Conservation (phyloP, 2,113 vertebrate genomes). For the Clarias macrocephalus region DNA sequence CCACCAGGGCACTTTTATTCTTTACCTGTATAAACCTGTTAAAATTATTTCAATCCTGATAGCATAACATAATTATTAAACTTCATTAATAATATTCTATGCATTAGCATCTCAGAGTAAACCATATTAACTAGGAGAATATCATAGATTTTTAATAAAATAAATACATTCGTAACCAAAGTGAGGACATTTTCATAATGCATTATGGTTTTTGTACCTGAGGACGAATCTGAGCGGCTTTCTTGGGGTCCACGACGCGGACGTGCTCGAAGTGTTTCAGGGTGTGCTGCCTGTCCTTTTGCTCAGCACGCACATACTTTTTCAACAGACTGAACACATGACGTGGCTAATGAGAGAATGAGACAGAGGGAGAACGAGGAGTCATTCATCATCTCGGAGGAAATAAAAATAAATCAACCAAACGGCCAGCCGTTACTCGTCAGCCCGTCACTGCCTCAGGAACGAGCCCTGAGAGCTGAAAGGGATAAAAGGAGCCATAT, state of each 20-base stretch:
- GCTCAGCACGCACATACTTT: slow-evolving; percentile 96
- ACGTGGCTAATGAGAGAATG: slow-evolving; percentile 79
- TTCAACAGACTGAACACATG: slow-evolving; percentile 95
- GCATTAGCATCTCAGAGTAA: neutral
- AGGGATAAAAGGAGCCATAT: neutral
- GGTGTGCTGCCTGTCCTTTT: slow-evolving; percentile 96
- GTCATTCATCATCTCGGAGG: neutral
- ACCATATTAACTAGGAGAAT: neutral
- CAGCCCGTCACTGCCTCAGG: neutral
- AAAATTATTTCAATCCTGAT: neutral
- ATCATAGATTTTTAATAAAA: neutral
- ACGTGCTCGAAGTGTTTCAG: slow-evolving; percentile 97
- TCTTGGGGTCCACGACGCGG: slow-evolving; percentile 97
- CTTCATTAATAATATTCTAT: neutral
- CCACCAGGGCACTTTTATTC: neutral
- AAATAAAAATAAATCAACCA: neutral
- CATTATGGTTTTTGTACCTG: slow-evolving; percentile 76
- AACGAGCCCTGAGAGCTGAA: neutral
- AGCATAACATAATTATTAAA: neutral
- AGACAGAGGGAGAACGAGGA: neutral
- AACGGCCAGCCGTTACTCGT: neutral
- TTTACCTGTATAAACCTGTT: neutral
- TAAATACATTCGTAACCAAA: neutral
- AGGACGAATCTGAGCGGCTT: slow-evolving; percentile 95
- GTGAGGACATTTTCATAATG: neutral